Evolutionary conservation across 2,797 vertebrate genomes (phyloP).

Genomic region (Coracias cyanogaster): DNA sequence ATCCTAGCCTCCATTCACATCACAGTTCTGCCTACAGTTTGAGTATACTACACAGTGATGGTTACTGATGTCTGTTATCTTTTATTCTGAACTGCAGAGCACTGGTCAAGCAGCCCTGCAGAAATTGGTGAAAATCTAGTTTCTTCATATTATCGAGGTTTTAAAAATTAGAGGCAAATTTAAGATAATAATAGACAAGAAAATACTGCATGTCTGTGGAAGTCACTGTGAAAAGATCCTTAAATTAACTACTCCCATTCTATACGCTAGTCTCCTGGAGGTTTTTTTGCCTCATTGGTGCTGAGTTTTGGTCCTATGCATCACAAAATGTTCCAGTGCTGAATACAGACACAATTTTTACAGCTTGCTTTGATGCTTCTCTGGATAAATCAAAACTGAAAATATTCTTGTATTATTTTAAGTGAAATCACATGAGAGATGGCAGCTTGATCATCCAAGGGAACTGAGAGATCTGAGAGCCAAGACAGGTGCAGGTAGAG

Average conservation of each 20-base stretch:
- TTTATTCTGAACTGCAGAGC: not conserved
- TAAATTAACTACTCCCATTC: not conserved
- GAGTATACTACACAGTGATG: not conserved
- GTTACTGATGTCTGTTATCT: not conserved
- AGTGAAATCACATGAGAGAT: not conserved
- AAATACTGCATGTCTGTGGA: not conserved
- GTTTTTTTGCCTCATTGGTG: not conserved
- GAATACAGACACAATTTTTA: not conserved
- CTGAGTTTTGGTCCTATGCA: not conserved
- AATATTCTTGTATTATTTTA: not conserved
- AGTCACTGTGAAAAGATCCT: not conserved
- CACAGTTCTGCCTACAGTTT: not conserved
- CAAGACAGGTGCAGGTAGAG: not conserved
- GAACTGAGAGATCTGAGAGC: not conserved
- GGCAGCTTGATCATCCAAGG: not conserved
- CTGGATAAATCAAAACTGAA: not conserved
- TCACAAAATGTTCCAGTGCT: not conserved
- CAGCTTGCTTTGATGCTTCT: not conserved
- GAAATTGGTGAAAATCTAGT: not conserved
- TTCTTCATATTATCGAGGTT: not conserved
- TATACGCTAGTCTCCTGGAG: not conserved
- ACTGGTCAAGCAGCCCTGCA: not conserved
- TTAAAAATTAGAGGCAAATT: not conserved
- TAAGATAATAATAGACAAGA: not conserved
- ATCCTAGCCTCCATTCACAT: conserved; percentile 9